A percentile compares a stretch with the other conserved stretches of the same genome.
Conservation (phyloP, 2,113 vertebrate species). For the Neolamprologus longior region DNA sequence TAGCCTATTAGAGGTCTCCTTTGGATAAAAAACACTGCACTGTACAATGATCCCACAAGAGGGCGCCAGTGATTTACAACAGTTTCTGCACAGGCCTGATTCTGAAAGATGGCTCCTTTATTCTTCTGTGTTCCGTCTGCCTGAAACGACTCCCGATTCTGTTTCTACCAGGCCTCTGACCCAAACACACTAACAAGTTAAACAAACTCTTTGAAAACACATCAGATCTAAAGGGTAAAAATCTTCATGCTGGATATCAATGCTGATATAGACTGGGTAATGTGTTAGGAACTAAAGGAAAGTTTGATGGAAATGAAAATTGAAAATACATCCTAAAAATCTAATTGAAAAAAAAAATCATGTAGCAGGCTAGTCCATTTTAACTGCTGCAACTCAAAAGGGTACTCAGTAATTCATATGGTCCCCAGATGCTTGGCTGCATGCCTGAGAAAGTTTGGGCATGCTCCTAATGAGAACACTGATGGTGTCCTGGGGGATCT, state of each 20-base stretch:
- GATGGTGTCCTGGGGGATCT: background rate
- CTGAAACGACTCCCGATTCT: background rate
- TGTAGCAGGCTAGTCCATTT: background rate
- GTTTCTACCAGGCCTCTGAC: background rate
- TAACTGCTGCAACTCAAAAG: background rate
- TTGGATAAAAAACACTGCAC: background rate
- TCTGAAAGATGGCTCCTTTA: background rate
- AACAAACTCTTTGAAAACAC: background rate
- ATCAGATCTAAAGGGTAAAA: background rate
- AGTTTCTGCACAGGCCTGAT: background rate
- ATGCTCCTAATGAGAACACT: background rate
- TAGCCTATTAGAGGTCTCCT: rapidly evolving
- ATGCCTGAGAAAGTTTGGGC: background rate
- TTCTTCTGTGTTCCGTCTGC: background rate
- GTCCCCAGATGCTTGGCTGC: background rate
- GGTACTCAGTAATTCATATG: background rate
- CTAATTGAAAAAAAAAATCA: rapidly evolving
- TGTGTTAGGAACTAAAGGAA: background rate
- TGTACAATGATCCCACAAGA: constrained; percentile 18
- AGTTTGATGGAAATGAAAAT: background rate
- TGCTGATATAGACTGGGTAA: background rate
- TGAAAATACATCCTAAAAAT: background rate
- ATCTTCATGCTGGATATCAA: background rate
- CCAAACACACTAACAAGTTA: background rate
- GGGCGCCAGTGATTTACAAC: background rate